These are phyloP conservation scores for Drosophila melanica DNA, from an alignment of 1,140 invertebrate genomes.

Conservation along the genomic window DNA sequence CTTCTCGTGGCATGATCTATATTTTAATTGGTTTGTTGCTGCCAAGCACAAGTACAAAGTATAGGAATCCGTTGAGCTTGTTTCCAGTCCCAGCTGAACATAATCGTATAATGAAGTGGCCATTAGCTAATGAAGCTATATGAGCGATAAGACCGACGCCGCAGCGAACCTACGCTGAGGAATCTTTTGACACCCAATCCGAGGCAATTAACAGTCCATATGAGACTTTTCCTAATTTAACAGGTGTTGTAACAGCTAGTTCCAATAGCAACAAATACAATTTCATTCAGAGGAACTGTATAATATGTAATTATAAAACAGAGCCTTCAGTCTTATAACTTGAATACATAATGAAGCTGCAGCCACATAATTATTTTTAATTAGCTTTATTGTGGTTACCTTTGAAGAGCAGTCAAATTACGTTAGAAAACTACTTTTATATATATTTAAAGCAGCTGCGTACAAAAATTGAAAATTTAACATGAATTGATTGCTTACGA, in stretches of 20 bases:
- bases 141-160: constrained; percentile 24
- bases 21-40: constrained; percentile 72
- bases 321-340: too few species aligned
- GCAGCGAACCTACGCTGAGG: constrained; percentile 18
- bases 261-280: too few species aligned
- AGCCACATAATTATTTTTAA: too few species aligned
- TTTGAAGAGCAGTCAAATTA: too few species aligned
- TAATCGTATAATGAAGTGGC: constrained; percentile 61
- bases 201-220: constrained; percentile 29
- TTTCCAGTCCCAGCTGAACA: constrained; percentile 8
- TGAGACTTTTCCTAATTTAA: neutral
- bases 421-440: too few species aligned
- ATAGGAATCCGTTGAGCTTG: constrained; percentile 19
- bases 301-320: too few species aligned
- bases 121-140: constrained; percentile 80
- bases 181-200: constrained; percentile 29
- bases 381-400: too few species aligned
- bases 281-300: too few species aligned
- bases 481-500: too few species aligned
- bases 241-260: neutral
- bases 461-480: too few species aligned
- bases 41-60: constrained; percentile 26
- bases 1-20: constrained; percentile 69
- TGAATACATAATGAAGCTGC: too few species aligned
- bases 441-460: too few species aligned